phyloP scores from a whole-genome alignment of 2,888 invertebrate genomes.

The Ypsolopha scabrella region DNA sequence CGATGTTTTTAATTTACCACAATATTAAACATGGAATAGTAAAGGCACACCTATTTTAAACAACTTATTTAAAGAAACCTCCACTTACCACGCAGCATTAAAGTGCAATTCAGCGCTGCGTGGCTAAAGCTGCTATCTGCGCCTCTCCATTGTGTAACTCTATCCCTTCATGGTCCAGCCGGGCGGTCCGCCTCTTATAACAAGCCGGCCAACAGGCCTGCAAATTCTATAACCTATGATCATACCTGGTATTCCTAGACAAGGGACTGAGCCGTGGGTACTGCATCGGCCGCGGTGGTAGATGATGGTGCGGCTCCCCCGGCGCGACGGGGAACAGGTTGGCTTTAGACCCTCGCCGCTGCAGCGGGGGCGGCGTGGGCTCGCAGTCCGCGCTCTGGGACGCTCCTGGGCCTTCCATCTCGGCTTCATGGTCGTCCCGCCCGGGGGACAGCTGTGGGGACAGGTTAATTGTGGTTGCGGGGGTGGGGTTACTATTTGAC shows the following conservation, averaged over 20 bases:
- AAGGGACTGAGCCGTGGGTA: constrained; percentile 85
- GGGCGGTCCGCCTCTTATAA: no score
- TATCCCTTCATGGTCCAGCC: background rate
- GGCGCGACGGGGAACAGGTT: constrained; percentile 87
- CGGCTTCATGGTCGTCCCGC: constrained; percentile 86
- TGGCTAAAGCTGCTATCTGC: background rate
- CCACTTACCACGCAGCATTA: no score
- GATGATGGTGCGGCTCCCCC: constrained; percentile 37
- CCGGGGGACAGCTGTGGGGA: constrained; percentile 81
- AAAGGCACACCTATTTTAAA: no score
- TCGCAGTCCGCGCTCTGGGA: constrained; percentile 94
- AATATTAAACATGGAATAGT: no score
- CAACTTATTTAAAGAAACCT: no score
- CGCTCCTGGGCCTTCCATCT: constrained; percentile 90
- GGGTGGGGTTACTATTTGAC: no score
- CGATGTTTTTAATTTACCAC: no score
- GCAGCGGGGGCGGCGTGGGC: constrained; percentile 88
- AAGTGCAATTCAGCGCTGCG: no score
- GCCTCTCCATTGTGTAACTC: background rate
- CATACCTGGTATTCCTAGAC: constrained; percentile 75
- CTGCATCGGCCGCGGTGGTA: constrained; percentile 62
- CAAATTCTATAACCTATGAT: no score
- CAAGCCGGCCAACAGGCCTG: no score
- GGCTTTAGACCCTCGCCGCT: constrained; percentile 85
- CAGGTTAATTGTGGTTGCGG: background rate